Conservation (phyloP, 1,140 invertebrate species). For the Heliconius eleuchia region DNA sequence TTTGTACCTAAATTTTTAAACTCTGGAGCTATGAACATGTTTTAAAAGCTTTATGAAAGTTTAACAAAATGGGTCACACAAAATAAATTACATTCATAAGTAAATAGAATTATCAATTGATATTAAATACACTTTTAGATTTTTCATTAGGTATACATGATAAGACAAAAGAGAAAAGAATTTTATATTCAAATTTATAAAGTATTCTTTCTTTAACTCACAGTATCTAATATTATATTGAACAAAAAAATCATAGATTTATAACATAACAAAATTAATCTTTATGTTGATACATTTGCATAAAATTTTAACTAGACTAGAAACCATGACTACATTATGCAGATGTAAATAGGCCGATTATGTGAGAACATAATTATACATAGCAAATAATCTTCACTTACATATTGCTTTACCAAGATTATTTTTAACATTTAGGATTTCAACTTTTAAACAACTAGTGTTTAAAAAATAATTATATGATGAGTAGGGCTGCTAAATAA, state of each 20-base stretch:
- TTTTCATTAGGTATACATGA: too few species aligned
- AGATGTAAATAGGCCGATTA: background rate
- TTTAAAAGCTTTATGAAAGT: background rate
- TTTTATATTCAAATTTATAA: background rate
- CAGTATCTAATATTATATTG: too few species aligned
- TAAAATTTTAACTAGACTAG: background rate
- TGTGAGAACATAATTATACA: background rate
- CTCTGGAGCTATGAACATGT: background rate
- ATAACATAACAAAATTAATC: background rate
- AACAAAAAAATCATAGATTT: background rate
- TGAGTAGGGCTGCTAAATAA: background rate
- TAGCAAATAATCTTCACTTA: background rate
- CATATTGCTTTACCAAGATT: background rate
- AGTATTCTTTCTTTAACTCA: too few species aligned
- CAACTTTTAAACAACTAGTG: background rate
- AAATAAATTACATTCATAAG: constrained; percentile 8
- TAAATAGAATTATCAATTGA: background rate
- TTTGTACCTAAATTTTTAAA: background rate
- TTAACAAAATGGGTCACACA: background rate
- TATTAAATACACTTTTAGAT: too few species aligned
- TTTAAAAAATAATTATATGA: background rate
- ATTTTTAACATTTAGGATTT: background rate
- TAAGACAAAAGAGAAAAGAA: background rate
- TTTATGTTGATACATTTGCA: background rate
- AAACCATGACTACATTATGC: constrained; percentile 13